phyloP scores from a whole-genome alignment of 2,797 vertebrate genomes.

The Danio kyathit region DNA sequence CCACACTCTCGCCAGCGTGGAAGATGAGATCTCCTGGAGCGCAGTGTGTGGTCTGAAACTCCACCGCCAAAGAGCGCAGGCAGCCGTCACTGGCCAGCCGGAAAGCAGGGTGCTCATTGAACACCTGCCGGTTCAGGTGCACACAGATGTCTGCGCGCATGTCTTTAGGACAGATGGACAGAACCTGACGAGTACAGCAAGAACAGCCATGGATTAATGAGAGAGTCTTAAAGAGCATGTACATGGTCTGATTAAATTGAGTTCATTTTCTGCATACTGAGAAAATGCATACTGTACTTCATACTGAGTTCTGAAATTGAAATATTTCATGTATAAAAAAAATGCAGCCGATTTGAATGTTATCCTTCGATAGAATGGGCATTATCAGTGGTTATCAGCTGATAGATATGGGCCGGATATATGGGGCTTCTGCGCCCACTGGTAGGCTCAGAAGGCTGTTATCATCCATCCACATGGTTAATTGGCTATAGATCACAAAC shows the following conservation, averaged over 20 bases:
- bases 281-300: too few relatives aligned
- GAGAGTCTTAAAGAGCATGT: neutral
- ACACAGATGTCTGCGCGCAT: conserved; percentile 92
- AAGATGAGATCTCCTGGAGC: conserved; percentile 91
- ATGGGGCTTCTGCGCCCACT: too few relatives aligned
- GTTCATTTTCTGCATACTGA: neutral
- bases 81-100: conserved; percentile 89
- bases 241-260: neutral
- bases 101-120: conserved; percentile 90
- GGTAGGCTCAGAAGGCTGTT: too few relatives aligned
- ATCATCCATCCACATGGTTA: too few relatives aligned
- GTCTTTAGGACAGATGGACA: conserved; percentile 90
- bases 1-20: conserved; percentile 88
- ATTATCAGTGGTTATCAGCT: too few relatives aligned
- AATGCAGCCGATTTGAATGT: too few relatives aligned
- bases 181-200: conserved; percentile 74
- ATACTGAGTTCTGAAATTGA: neutral
- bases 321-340: too few relatives aligned
- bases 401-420: too few relatives aligned
- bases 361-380: too few relatives aligned
- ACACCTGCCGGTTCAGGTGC: conserved; percentile 89
- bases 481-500: too few relatives aligned
- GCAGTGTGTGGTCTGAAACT: conserved; percentile 90
- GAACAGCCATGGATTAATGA: neutral
- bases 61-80: conserved; percentile 86